A percentile compares a stretch with the other conserved stretches of the same genome.
These are phyloP conservation scores for Drosophila grimshawi DNA, from an alignment of 1,140 invertebrate genomes.

Conservation along the genomic window DNA sequence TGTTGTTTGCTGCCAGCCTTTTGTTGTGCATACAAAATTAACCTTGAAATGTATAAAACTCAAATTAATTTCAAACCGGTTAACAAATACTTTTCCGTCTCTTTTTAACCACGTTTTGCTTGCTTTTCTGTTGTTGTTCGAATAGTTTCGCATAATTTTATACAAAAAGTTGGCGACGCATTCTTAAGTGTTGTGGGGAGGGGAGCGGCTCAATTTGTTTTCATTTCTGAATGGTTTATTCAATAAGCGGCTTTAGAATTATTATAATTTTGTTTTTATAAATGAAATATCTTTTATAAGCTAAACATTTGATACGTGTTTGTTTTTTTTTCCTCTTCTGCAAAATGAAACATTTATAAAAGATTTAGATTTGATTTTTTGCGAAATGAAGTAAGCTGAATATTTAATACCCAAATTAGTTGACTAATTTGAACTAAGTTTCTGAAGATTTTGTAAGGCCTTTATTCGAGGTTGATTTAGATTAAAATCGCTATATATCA, in stretches of 20 bases:
- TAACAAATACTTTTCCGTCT: constrained; percentile 28
- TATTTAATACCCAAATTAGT: background rate
- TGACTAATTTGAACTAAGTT: constrained; percentile 3
- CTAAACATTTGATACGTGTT: background rate
- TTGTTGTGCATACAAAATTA: constrained; percentile 46
- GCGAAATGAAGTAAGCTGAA: background rate
- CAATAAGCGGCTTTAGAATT: constrained; percentile 12
- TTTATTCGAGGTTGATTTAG: background rate
- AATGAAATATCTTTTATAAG: constrained; percentile 10
- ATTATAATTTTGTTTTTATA: constrained; percentile 5
- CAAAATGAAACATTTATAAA: no score
- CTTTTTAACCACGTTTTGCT: constrained; percentile 32
- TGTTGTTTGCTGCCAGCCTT: constrained; percentile 25
- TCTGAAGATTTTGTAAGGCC: background rate
- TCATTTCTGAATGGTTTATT: background rate
- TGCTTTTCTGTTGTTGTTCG: constrained; percentile 16
- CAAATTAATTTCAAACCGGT: constrained; percentile 59
- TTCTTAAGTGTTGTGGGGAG: constrained; percentile 12
- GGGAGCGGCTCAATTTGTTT: background rate
- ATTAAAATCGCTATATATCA: background rate
- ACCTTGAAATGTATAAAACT: constrained; percentile 63
- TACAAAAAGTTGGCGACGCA: constrained; percentile 23
- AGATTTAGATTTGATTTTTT: no score
- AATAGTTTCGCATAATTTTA: constrained; percentile 47
- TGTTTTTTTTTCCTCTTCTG: no score